A percentile compares a stretch with the other conserved stretches of the same genome.
phyloP scores from a whole-genome alignment of 2,113 vertebrate species.

The Chascanopsetta lugubris region DNA sequence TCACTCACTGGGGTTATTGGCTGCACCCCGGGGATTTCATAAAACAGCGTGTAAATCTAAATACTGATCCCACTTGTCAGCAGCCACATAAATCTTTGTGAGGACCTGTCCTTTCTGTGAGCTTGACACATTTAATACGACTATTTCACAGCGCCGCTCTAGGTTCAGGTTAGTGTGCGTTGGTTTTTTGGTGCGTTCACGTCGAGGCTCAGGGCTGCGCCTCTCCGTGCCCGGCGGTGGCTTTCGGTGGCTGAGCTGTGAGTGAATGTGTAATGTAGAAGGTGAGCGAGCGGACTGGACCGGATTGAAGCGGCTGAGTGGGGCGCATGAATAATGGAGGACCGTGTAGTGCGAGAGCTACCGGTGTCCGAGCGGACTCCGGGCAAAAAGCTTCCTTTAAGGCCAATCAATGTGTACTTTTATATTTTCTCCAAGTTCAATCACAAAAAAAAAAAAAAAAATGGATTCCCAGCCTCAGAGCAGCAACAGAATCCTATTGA shows the following conservation, averaged over 20 bases:
- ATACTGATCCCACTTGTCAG: conserved; percentile 13
- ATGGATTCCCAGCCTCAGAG: conserved; percentile 4
- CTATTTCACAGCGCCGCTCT: not conserved
- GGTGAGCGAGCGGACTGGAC: conserved; percentile 48
- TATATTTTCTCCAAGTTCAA: conserved; percentile 5
- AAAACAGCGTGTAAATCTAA: conserved; percentile 41
- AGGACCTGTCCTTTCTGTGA: not conserved
- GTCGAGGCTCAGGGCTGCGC: conserved; percentile 12
- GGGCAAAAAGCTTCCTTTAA: conserved; percentile 27
- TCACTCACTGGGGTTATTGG: conserved; percentile 11
- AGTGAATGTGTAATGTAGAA: conserved; percentile 63
- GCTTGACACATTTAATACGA: conserved; percentile 7
- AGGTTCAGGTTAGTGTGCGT: conserved; percentile 18
- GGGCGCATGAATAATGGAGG: conserved; percentile 65
- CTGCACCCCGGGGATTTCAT: conserved; percentile 30
- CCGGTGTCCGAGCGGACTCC: conserved; percentile 6
- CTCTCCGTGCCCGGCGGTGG: conserved; percentile 12
- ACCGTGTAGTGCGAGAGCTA: conserved; percentile 37
- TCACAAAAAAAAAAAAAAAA: not conserved
- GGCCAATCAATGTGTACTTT: not conserved
- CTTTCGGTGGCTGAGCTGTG: too few relatives aligned
- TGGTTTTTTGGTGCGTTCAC: conserved; percentile 3
- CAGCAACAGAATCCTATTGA: conserved; percentile 21
- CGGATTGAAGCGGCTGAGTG: conserved; percentile 58
- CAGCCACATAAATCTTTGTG: conserved; percentile 16